These are phyloP conservation scores for Stenolophus ochropezus DNA, from an alignment of 2,888 invertebrate species.

Conservation along the genomic window DNA sequence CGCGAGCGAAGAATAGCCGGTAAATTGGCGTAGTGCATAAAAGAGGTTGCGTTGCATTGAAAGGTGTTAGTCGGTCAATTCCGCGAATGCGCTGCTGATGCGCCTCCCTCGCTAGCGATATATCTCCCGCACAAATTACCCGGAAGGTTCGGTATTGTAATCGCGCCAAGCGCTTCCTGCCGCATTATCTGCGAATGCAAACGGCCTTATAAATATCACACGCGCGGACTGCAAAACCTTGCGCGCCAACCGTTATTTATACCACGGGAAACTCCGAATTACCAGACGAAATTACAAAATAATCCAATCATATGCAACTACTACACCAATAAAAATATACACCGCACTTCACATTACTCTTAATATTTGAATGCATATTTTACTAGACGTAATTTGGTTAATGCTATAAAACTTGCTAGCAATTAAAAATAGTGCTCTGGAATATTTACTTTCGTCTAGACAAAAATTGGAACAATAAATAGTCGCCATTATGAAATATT, in stretches of 20 bases:
- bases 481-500: background rate
- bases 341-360: slow-evolving; percentile 1
- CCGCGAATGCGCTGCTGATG: background rate
- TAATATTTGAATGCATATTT: background rate
- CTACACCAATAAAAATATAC: slow-evolving; percentile 3
- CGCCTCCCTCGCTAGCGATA: background rate
- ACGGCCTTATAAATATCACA: slow-evolving; percentile 52
- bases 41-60: slow-evolving; percentile 20
- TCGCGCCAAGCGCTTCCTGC: slow-evolving; percentile 41
- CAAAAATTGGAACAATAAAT: background rate
- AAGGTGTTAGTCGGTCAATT: slow-evolving; percentile 26
- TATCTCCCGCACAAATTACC: slow-evolving; percentile 49
- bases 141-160: slow-evolving; percentile 47
- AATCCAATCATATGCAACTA: slow-evolving; percentile 68
- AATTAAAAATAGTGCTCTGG: slow-evolving; percentile 7
- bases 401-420: slow-evolving; percentile 7
- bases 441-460: background rate
- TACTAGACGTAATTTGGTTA: background rate
- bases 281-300: slow-evolving; percentile 71
- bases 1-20: background rate
- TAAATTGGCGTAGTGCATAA: slow-evolving; percentile 15
- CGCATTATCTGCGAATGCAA: slow-evolving; percentile 55
- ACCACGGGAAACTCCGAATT: slow-evolving; percentile 65
- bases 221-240: slow-evolving; percentile 34
- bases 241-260: slow-evolving; percentile 40